phyloP scores from a whole-genome alignment of 92 coral and sea anemone species.

The Phenganax marumi region DNA sequence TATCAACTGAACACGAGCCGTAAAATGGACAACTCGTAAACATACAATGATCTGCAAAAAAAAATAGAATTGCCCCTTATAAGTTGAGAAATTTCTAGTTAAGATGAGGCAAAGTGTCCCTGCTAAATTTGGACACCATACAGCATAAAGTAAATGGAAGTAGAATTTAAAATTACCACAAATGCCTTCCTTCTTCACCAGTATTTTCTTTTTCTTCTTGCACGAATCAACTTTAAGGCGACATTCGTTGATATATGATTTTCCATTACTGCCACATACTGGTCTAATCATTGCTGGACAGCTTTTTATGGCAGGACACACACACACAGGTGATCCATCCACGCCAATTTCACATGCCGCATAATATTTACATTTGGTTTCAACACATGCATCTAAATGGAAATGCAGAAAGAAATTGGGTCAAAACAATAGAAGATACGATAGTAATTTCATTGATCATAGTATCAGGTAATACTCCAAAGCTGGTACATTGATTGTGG shows the following conservation, averaged over 20 bases:
- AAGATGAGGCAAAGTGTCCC: not conserved
- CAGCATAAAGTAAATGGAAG: not conserved
- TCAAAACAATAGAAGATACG: no score
- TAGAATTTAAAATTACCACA: conserved; percentile 63
- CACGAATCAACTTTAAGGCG: conserved; percentile 80
- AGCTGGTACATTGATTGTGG: no score
- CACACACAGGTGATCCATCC: conserved; percentile 84
- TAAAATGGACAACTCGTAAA: conserved; percentile 60
- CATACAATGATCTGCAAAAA: conserved; percentile 64
- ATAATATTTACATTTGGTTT: conserved; percentile 75
- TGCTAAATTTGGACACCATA: not conserved
- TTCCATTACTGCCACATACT: conserved; percentile 88
- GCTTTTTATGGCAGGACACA: conserved; percentile 64
- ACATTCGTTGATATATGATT: conserved; percentile 88
- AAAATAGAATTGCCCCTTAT: not conserved
- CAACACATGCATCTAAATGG: conserved; percentile 80
- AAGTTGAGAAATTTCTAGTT: not conserved
- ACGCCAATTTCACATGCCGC: conserved; percentile 76
- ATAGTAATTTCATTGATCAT: no score
- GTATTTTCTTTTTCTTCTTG: conserved; percentile 68
- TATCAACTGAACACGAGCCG: conserved; percentile 63
- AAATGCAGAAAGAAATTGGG: not conserved
- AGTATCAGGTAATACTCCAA: no score
- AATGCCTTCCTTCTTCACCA: conserved; percentile 67
- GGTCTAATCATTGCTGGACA: conserved; percentile 81